Conservation (phyloP, 2,113 vertebrate species). For the Clinocottus analis region DNA sequence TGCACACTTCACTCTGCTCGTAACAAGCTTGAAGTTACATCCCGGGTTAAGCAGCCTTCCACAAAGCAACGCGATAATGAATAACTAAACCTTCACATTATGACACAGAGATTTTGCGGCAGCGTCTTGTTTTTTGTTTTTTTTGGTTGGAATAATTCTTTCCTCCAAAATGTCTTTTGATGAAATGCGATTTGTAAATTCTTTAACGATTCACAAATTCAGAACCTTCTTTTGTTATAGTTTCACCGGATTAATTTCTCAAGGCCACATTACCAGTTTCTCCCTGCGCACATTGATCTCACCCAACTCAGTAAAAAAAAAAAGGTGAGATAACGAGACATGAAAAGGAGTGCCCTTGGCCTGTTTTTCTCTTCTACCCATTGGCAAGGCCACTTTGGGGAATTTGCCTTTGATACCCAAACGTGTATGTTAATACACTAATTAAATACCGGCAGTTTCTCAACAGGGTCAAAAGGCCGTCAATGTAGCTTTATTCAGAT, state of each 20-base stretch:
- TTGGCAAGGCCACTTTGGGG: constrained; percentile 13
- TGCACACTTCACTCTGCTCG: background rate
- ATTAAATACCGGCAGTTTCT: background rate
- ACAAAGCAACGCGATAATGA: constrained; percentile 20
- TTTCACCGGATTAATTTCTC: constrained; percentile 31
- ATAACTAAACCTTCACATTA: constrained; percentile 22
- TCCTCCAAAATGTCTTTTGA: background rate
- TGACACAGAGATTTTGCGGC: background rate
- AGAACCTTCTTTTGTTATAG: background rate
- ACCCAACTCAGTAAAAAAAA: constrained; percentile 21
- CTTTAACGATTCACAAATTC: background rate
- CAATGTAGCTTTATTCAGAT: background rate
- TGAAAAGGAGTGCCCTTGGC: constrained; percentile 35
- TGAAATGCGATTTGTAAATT: background rate
- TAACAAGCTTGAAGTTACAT: constrained; percentile 25
- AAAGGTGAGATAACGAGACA: constrained; percentile 24
- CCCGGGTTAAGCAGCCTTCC: constrained; percentile 16
- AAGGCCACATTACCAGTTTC: constrained; percentile 52
- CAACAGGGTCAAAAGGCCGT: background rate
- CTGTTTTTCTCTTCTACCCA: background rate
- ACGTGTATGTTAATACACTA: background rate
- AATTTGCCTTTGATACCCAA: constrained; percentile 19
- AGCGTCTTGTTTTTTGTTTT: background rate
- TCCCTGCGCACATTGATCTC: constrained; percentile 5
- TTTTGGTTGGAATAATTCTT: background rate